Evolutionary conservation across 2,888 invertebrate species (phyloP).

Genomic region (Cosmopolites sordidus): DNA sequence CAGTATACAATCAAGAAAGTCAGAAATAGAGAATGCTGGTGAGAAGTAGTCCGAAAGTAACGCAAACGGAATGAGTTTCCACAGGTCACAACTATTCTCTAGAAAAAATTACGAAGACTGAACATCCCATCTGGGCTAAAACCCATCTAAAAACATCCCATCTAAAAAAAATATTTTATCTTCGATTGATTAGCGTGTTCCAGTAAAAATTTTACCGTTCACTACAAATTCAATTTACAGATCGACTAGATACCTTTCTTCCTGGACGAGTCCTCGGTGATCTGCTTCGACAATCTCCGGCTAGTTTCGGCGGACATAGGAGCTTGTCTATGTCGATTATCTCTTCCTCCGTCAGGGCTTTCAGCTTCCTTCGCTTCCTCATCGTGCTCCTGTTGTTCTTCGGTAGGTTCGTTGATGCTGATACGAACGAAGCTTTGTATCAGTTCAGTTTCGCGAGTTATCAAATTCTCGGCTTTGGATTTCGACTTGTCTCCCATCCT

Average conservation of each 20-base stretch:
- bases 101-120: too few relatives aligned
- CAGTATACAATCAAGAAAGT: too few relatives aligned
- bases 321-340: constrained; percentile 19
- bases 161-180: too few relatives aligned
- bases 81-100: too few relatives aligned
- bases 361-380: constrained; percentile 44
- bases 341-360: constrained; percentile 30
- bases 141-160: too few relatives aligned
- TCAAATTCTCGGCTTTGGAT: constrained; percentile 33
- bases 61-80: too few relatives aligned
- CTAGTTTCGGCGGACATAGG: constrained; percentile 32
- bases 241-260: constrained; percentile 39
- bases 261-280: constrained; percentile 33
- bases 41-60: too few relatives aligned
- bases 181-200: too few relatives aligned
- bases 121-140: too few relatives aligned
- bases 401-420: constrained; percentile 55
- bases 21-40: too few relatives aligned
- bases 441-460: constrained; percentile 65
- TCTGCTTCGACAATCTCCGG: constrained; percentile 29
- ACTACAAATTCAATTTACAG: too few relatives aligned
- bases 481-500: constrained; percentile 30
- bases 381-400: constrained; percentile 23
- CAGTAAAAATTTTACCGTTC: too few relatives aligned
- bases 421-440: constrained; percentile 76